phyloP scores from a whole-genome alignment of 2,888 invertebrate genomes.

The Cheilosia soror region DNA sequence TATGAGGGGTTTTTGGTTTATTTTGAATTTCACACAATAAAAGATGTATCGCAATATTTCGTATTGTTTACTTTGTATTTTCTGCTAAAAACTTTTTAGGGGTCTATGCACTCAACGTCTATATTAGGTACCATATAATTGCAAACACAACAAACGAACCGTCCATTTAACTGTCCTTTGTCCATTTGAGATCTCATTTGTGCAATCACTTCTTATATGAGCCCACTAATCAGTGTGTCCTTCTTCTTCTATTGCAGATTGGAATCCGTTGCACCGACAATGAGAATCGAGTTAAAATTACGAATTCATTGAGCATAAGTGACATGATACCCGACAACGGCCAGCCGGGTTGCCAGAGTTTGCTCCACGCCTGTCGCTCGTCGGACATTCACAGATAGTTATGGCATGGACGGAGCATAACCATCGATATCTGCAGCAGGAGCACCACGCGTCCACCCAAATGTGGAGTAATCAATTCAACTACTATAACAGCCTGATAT shows the following conservation, averaged over 20 bases:
- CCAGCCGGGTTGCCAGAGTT: constrained; percentile 45
- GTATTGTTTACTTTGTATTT: too few species aligned
- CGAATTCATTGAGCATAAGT: constrained; percentile 68
- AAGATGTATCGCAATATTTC: too few species aligned
- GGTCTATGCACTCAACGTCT: too few species aligned
- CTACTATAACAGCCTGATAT: constrained; percentile 78
- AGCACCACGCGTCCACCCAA: constrained; percentile 70
- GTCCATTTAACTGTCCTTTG: neutral
- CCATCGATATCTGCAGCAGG: constrained; percentile 72
- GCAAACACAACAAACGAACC: too few species aligned
- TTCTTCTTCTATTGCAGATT: constrained; percentile 45
- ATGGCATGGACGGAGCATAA: constrained; percentile 75
- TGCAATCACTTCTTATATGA: constrained; percentile 8
- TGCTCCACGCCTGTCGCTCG: constrained; percentile 39
- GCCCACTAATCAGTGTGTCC: constrained; percentile 40
- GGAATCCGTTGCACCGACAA: constrained; percentile 29
- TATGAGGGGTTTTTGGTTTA: too few species aligned
- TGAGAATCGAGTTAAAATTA: constrained; percentile 61
- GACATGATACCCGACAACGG: constrained; percentile 68
- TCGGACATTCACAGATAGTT: constrained; percentile 71
- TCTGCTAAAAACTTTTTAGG: too few species aligned
- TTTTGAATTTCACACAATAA: too few species aligned
- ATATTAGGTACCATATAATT: too few species aligned
- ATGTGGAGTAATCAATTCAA: constrained; percentile 78
- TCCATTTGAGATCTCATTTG: constrained; percentile 9